A percentile compares a stretch with the other conserved stretches of the same genome.
phyloP scores from a whole-genome alignment of 2,888 invertebrate species.

The Diaphora mendica region DNA sequence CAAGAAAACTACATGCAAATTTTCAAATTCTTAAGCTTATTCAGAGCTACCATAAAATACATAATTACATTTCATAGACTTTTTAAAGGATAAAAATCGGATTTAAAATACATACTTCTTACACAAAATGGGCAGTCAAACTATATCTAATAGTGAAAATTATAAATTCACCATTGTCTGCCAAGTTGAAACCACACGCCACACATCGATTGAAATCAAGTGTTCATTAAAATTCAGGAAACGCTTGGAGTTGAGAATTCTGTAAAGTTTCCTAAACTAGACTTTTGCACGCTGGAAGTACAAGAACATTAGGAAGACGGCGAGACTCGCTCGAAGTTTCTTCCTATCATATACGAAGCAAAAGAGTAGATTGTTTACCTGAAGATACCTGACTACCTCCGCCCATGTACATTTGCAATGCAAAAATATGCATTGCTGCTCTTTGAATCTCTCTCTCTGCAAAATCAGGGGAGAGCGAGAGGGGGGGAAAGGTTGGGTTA shows the following conservation, averaged over 20 bases:
- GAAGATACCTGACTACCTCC: too few species aligned
- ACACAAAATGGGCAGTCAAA: not conserved
- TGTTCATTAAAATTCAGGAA: conserved; percentile 43
- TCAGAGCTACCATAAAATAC: not conserved
- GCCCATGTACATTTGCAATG: too few species aligned
- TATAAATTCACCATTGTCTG: conserved; percentile 28
- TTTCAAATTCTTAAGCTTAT: too few species aligned
- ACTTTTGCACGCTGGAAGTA: conserved; percentile 22
- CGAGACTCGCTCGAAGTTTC: not conserved
- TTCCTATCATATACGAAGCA: too few species aligned
- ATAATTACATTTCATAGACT: not conserved
- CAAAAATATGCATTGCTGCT: too few species aligned
- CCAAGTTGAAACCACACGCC: conserved; percentile 33
- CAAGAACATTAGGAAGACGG: not conserved
- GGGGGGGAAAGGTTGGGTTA: too few species aligned
- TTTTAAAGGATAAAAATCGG: not conserved
- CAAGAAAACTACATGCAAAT: not conserved
- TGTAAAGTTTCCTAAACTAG: conserved; percentile 32
- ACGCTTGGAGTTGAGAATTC: conserved; percentile 29
- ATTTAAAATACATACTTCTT: not conserved
- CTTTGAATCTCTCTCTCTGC: too few species aligned
- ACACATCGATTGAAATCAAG: conserved; percentile 41
- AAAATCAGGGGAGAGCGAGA: too few species aligned
- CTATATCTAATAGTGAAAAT: conserved; percentile 28
- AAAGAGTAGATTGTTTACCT: too few species aligned